These are phyloP conservation scores for Drosophila picticornis DNA, from an alignment of 2,888 invertebrate species.

Conservation along the genomic window DNA sequence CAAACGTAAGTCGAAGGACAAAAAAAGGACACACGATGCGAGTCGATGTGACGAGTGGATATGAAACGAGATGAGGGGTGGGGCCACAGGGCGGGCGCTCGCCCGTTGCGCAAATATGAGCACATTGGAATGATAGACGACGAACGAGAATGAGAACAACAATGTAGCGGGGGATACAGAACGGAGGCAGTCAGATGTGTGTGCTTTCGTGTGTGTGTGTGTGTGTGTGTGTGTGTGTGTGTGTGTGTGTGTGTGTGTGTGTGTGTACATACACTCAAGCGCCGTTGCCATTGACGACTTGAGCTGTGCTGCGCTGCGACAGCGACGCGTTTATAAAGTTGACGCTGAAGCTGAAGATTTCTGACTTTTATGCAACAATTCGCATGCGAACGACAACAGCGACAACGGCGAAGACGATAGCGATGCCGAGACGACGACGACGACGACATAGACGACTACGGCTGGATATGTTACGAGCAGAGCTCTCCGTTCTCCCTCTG, in stretches of 20 bases:
- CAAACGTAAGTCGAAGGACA: constrained; percentile 78
- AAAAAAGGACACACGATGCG: constrained; percentile 75
- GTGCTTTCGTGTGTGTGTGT: constrained; percentile 19
- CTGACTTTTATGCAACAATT: constrained; percentile 81
- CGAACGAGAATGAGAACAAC: constrained; percentile 52
- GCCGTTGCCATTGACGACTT: constrained; percentile 79
- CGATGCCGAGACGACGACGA: constrained; percentile 11
- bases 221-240: constrained; percentile 14
- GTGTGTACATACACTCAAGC: constrained; percentile 61
- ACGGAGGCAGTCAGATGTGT: neutral
- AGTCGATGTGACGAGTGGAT: constrained; percentile 23
- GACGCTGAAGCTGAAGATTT: constrained; percentile 78
- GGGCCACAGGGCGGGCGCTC: constrained; percentile 20
- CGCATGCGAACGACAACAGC: constrained; percentile 58
- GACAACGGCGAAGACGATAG: constrained; percentile 8
- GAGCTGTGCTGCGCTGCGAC: constrained; percentile 51
- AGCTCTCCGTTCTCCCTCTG: constrained; percentile 29
- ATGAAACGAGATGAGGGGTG: neutral
- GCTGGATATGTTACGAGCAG: constrained; percentile 64
- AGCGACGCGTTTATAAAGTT: constrained; percentile 57
- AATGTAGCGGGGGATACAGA: constrained; percentile 5
- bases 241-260: constrained; percentile 23
- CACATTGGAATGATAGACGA: constrained; percentile 76
- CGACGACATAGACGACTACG: constrained; percentile 22
- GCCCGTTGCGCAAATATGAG: constrained; percentile 73